Evolutionary conservation across 2,113 vertebrate species (phyloP).

Genomic region (Aphyosemion australe): DNA sequence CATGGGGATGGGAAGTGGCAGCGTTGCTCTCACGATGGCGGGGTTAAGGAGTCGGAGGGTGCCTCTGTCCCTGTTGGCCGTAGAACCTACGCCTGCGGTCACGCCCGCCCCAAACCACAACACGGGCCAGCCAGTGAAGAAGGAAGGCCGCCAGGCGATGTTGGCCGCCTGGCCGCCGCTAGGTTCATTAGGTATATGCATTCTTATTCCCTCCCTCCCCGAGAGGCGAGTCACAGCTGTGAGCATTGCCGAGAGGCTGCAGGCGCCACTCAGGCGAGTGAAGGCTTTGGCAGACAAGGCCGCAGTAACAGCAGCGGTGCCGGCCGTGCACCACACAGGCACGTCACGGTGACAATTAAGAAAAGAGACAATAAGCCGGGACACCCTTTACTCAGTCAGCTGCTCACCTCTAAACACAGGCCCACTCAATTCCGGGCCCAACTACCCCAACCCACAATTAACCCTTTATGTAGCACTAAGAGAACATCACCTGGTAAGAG

Average conservation of each 20-base stretch:
- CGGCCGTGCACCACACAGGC: slow-evolving; percentile 49
- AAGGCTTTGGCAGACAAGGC: slow-evolving; percentile 72
- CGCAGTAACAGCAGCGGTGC: slow-evolving; percentile 43
- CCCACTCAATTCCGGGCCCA: slow-evolving; percentile 63
- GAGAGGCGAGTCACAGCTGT: slow-evolving; percentile 84
- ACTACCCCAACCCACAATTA: slow-evolving; percentile 38
- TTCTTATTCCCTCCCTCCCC: slow-evolving; percentile 85
- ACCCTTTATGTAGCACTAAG: slow-evolving; percentile 45
- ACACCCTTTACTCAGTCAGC: slow-evolving; percentile 79
- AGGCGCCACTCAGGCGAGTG: slow-evolving; percentile 71
- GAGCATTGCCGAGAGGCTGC: slow-evolving; percentile 83
- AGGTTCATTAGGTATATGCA: slow-evolving; percentile 88
- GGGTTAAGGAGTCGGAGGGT: slow-evolving; percentile 70
- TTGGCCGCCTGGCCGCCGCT: slow-evolving; percentile 79
- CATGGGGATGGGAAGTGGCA: slow-evolving; percentile 66
- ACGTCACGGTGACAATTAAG: slow-evolving; percentile 74
- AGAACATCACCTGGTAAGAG: slow-evolving; percentile 45
- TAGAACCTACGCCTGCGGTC: slow-evolving; percentile 75
- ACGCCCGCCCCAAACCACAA: slow-evolving; percentile 74
- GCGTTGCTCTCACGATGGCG: slow-evolving; percentile 73
- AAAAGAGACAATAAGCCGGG: slow-evolving; percentile 74
- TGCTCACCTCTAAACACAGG: slow-evolving; percentile 78
- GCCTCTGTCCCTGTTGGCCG: slow-evolving; percentile 73
- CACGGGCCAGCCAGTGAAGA: slow-evolving; percentile 77
- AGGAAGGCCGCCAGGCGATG: slow-evolving; percentile 81